Evolutionary conservation across 2,113 vertebrate genomes (phyloP).

Genomic region (Phrynosoma blainvillii): DNA sequence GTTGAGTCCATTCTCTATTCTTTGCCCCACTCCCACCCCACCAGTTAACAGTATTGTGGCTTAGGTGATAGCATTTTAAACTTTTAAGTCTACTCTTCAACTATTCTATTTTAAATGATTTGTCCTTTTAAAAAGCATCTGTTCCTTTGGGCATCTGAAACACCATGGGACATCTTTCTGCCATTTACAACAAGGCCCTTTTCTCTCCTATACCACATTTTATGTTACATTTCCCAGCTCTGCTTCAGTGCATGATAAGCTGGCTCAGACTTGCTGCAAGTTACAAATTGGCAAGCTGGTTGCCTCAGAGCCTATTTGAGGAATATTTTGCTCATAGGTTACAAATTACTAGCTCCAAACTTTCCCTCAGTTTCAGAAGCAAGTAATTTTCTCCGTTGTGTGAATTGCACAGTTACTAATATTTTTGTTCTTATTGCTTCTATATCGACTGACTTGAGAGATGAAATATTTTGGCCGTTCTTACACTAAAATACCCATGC

Average conservation of each 20-base stretch:
- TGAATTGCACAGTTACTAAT: slow-evolving; percentile 23
- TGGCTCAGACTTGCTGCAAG: slow-evolving; percentile 52
- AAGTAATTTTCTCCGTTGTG: slow-evolving; percentile 31
- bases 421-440: neutral
- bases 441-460: neutral
- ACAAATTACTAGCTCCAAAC: slow-evolving; percentile 24
- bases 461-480: slow-evolving; percentile 38
- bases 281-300: slow-evolving; percentile 44
- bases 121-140: slow-evolving; percentile 62
- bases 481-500: slow-evolving; percentile 36
- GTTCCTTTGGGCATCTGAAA: slow-evolving; percentile 61
- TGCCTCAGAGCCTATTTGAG: slow-evolving; percentile 29
- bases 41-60: slow-evolving; percentile 60
- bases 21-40: slow-evolving; percentile 55
- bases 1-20: slow-evolving; percentile 44
- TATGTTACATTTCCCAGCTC: slow-evolving; percentile 29
- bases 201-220: slow-evolving; percentile 39
- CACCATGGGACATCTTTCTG: slow-evolving; percentile 25
- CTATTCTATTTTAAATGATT: slow-evolving; percentile 70
- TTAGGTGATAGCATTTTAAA: slow-evolving; percentile 56
- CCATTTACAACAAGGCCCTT: slow-evolving; percentile 38
- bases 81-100: slow-evolving; percentile 50
- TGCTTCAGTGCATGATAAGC: slow-evolving; percentile 58
- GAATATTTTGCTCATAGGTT: slow-evolving; percentile 27
- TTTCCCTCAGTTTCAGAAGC: slow-evolving; percentile 41